phyloP scores from a whole-genome alignment of 2,888 invertebrate species.

The Cataglyphis cursor region DNA sequence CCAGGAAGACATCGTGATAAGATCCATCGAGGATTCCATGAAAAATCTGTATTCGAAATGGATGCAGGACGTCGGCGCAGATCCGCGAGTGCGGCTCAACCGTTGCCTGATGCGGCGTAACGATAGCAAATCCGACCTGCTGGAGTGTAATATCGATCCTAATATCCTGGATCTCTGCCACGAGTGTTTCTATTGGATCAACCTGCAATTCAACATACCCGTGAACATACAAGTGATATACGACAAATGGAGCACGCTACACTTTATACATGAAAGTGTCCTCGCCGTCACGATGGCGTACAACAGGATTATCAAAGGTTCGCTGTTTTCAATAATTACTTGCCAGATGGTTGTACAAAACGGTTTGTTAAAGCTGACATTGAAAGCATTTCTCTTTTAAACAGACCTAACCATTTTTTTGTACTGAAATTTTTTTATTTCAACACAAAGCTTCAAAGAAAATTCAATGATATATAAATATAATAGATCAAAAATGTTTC shows the following conservation, averaged over 20 bases:
- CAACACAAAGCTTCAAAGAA: background rate
- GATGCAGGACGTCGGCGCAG: slow-evolving; percentile 89
- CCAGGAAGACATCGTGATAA: slow-evolving; percentile 90
- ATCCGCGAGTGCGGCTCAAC: slow-evolving; percentile 89
- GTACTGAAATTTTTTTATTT: background rate
- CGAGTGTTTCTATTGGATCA: slow-evolving; percentile 92
- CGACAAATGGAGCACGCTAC: slow-evolving; percentile 88
- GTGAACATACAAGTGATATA: slow-evolving; percentile 90
- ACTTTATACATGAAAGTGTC: slow-evolving; percentile 91
- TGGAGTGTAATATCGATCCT: slow-evolving; percentile 94
- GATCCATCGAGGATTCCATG: slow-evolving; percentile 89
- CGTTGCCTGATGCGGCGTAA: slow-evolving; percentile 92
- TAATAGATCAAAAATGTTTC: background rate
- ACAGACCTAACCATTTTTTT: background rate
- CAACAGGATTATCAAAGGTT: slow-evolving; percentile 91
- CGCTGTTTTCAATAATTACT: slow-evolving; percentile 27
- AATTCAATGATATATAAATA: background rate
- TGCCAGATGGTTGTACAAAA: background rate
- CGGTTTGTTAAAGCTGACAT: background rate
- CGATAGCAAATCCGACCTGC: slow-evolving; percentile 88
- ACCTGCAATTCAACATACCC: slow-evolving; percentile 91
- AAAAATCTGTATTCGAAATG: slow-evolving; percentile 88
- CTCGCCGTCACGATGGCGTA: slow-evolving; percentile 92
- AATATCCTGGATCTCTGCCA: slow-evolving; percentile 90
- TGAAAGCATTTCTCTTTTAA: background rate